These are phyloP conservation scores for Invenusta paracnida DNA, from an alignment of 2,888 invertebrate genomes.

Conservation along the genomic window DNA sequence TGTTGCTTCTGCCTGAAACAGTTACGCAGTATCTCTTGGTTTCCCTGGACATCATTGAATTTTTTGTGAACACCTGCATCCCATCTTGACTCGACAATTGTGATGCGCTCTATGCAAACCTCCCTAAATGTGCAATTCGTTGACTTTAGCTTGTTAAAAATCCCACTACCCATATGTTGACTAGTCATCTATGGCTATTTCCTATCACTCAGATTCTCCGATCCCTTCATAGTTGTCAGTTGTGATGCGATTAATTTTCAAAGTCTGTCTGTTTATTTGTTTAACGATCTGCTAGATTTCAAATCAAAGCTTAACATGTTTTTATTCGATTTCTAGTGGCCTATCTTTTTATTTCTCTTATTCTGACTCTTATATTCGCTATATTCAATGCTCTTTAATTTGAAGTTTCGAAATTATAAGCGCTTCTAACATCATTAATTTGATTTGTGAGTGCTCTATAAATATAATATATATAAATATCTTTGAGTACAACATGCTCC, in stretches of 20 bases:
- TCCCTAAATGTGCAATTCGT: not conserved
- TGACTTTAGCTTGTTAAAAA: not conserved
- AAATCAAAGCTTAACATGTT: too few relatives aligned
- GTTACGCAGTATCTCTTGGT: not conserved
- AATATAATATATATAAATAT: too few relatives aligned
- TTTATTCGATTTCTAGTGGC: not conserved
- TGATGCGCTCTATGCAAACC: not conserved
- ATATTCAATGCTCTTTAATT: not conserved
- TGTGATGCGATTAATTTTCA: not conserved
- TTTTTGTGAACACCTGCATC: not conserved
- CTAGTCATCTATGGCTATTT: not conserved
- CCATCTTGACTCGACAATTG: not conserved
- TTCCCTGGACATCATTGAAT: not conserved
- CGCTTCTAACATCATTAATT: not conserved
- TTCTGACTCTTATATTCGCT: not conserved
- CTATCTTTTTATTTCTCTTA: not conserved
- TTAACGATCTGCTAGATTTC: not conserved
- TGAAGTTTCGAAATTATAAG: not conserved
- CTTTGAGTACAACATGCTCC: too few relatives aligned
- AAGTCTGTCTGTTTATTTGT: not conserved
- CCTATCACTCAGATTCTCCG: not conserved
- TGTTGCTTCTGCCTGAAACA: not conserved
- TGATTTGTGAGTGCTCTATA: too few relatives aligned
- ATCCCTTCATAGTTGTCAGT: not conserved
- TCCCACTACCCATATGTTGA: not conserved